Evolutionary conservation across 64 coral and sea anemone species (phyloP).

Genomic region (Platygyra sinensis): DNA sequence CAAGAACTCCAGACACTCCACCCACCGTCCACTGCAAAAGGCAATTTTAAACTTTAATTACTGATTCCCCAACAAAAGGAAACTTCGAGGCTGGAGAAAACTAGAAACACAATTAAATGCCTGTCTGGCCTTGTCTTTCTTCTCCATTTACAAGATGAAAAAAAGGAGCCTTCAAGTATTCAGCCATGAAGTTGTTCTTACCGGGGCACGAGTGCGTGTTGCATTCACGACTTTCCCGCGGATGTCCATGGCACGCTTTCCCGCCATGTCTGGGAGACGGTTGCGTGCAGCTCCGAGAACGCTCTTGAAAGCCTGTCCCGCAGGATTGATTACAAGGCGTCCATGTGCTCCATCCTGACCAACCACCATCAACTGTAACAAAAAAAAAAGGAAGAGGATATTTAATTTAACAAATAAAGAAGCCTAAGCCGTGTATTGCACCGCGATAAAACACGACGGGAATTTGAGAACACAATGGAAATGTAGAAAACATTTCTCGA

Average conservation of each 20-base stretch:
- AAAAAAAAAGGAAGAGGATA: neutral
- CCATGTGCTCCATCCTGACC: conserved; percentile 41
- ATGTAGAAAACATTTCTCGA: no score
- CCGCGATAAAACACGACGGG: no score
- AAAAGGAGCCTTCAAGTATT: no score
- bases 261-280: conserved; percentile 36
- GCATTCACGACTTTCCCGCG: neutral
- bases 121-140: no score
- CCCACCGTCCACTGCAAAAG: neutral
- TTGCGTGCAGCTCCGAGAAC: conserved; percentile 20
- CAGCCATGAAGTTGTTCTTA: neutral
- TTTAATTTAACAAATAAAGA: no score
- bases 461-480: no score
- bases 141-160: no score
- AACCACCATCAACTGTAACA: neutral
- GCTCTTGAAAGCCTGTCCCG: conserved; percentile 34
- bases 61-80: no score
- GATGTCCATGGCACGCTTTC: neutral
- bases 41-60: neutral
- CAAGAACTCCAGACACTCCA: conserved; percentile 3
- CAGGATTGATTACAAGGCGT: conserved; percentile 21
- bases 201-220: conserved; percentile 31
- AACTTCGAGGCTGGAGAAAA: no score
- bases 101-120: no score
- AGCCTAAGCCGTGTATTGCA: no score